Evolutionary conservation across 2,113 vertebrate genomes (phyloP).

Genomic region (Entelurus aequoreus): DNA sequence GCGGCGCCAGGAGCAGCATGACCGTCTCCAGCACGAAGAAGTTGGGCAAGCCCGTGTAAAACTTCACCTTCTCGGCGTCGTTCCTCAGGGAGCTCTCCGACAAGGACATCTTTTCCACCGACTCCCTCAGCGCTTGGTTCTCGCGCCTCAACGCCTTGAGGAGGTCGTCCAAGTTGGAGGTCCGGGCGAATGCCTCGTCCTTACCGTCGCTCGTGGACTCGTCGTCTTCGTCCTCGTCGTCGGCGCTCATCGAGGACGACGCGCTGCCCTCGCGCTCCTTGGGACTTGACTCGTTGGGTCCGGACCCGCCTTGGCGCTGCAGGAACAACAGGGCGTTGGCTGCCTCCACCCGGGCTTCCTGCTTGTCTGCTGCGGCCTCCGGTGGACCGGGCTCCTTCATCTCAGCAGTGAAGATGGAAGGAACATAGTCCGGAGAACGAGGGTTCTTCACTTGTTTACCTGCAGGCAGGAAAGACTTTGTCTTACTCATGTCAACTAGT

Average conservation of each 20-base stretch:
- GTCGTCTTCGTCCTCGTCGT: slow-evolving; percentile 44
- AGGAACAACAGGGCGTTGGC: slow-evolving; percentile 72
- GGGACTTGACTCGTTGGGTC: slow-evolving; percentile 18
- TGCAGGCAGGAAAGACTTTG: slow-evolving; percentile 20
- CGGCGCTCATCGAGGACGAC: slow-evolving; percentile 53
- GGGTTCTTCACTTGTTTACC: slow-evolving; percentile 76
- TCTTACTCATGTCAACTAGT: too few species aligned
- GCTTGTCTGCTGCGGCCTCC: slow-evolving; percentile 67
- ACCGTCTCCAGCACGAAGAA: slow-evolving; percentile 74
- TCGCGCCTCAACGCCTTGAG: slow-evolving; percentile 62
- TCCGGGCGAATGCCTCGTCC: slow-evolving; percentile 34
- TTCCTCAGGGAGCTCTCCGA: slow-evolving; percentile 67
- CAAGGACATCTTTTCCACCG: slow-evolving; percentile 69
- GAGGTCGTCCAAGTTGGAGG: slow-evolving; percentile 51
- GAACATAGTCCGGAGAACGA: slow-evolving; percentile 69
- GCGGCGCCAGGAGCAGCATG: slow-evolving; percentile 72
- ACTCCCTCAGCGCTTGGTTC: slow-evolving; percentile 67
- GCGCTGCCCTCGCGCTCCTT: slow-evolving; percentile 42
- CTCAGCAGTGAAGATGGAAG: slow-evolving; percentile 66
- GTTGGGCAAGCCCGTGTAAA: slow-evolving; percentile 74
- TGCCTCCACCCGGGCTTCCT: slow-evolving; percentile 72
- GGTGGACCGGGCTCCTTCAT: slow-evolving; percentile 56
- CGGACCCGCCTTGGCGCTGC: slow-evolving; percentile 63
- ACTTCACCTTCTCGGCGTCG: slow-evolving; percentile 70
- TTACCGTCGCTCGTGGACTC: slow-evolving; percentile 44